A percentile compares a stretch with the other conserved stretches of the same genome.
These are phyloP conservation scores for Drosophila stalkeri DNA, from an alignment of 2,888 invertebrate species.

Conservation along the genomic window DNA sequence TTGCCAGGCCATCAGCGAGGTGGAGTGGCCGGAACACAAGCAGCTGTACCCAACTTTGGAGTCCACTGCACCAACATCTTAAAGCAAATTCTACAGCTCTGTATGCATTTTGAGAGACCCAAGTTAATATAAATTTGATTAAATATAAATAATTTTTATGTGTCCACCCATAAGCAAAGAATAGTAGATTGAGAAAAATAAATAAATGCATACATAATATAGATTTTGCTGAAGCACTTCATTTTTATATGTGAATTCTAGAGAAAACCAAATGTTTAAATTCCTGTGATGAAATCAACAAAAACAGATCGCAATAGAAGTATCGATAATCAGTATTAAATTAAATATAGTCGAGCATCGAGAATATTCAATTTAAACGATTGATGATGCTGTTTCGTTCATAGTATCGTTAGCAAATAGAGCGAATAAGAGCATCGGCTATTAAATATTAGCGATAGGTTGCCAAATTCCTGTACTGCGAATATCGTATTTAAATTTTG, in stretches of 20 bases:
- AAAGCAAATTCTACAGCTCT: constrained; percentile 13
- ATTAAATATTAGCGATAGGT: background rate
- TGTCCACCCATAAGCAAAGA: constrained; percentile 19
- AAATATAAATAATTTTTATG: constrained; percentile 18
- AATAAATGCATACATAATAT: constrained; percentile 41
- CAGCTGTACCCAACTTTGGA: constrained; percentile 42
- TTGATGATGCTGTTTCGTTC: background rate
- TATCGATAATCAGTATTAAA: background rate
- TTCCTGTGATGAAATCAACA: background rate
- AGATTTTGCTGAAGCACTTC: background rate
- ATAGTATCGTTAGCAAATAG: background rate
- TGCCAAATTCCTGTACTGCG: background rate
- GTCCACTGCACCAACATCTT: constrained; percentile 37
- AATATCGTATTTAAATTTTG: constrained; percentile 2
- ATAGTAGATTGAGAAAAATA: constrained; percentile 47
- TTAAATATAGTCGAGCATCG: background rate
- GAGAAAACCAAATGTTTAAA: background rate
- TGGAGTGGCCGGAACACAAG: constrained; percentile 68
- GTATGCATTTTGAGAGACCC: constrained; percentile 50
- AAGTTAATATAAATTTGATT: constrained; percentile 15
- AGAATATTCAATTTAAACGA: background rate
- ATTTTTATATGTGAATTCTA: background rate
- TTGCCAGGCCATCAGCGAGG: constrained; percentile 63
- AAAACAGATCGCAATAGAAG: background rate
- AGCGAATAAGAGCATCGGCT: background rate